Evolutionary conservation across 2,888 invertebrate genomes (phyloP).

Genomic region (Eilema depressum): DNA sequence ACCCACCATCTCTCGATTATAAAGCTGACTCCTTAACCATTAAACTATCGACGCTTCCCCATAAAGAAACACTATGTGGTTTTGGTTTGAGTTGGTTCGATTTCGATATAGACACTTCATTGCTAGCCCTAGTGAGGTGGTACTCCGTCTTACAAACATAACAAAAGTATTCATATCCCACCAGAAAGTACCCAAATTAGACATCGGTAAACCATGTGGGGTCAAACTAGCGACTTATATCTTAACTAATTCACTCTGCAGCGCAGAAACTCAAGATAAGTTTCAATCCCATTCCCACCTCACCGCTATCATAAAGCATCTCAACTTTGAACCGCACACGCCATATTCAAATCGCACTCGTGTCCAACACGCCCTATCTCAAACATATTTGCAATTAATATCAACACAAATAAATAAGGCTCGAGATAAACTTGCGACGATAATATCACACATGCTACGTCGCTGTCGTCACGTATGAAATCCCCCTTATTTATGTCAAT

Average conservation of each 20-base stretch:
- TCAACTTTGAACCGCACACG: constrained; percentile 11
- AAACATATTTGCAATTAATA: constrained; percentile 65
- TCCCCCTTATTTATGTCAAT: constrained; percentile 75
- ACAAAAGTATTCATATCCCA: too few species aligned
- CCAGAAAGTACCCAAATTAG: not conserved
- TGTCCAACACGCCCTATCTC: constrained; percentile 38
- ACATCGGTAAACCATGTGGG: not conserved
- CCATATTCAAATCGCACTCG: constrained; percentile 22
- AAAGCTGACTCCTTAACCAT: too few species aligned
- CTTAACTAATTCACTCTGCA: not conserved
- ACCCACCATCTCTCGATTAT: too few species aligned
- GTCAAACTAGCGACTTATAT: not conserved
- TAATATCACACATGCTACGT: constrained; percentile 67
- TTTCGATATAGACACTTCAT: too few species aligned
- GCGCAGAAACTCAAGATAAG: not conserved
- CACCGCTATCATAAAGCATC: constrained; percentile 6
- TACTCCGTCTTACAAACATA: too few species aligned
- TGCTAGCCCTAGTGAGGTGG: too few species aligned
- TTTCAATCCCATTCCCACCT: constrained; percentile 16
- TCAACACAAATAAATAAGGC: constrained; percentile 63
- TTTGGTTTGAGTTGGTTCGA: too few species aligned
- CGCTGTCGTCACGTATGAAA: constrained; percentile 77
- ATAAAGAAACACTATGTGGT: too few species aligned
- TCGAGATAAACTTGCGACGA: constrained; percentile 59
- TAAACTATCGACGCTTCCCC: too few species aligned